Evolutionary conservation across 2,797 vertebrate species (phyloP).

Genomic region (Linurgus olivaceus): DNA sequence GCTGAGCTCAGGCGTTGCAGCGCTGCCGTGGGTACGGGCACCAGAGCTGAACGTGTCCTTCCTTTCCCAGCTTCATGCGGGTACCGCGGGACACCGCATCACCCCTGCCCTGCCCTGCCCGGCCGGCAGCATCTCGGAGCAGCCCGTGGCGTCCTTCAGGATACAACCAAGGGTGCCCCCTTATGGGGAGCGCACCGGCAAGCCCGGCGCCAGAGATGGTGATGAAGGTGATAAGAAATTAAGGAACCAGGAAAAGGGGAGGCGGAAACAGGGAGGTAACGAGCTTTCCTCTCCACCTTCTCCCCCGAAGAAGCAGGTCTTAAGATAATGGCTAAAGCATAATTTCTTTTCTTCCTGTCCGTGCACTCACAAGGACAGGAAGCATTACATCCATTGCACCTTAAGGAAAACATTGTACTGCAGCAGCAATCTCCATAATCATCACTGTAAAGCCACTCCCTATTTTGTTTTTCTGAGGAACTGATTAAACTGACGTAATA

Average conservation of each 20-base stretch:
- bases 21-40: rapidly evolving
- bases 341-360: neutral
- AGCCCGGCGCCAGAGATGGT: neutral
- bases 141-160: neutral
- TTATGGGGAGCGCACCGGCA: neutral
- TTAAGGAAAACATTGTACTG: neutral
- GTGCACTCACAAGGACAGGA: neutral
- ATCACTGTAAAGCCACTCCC: neutral
- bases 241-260: neutral
- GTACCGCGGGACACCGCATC: rapidly evolving
- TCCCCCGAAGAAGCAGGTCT: neutral
- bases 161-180: neutral
- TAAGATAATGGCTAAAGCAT: neutral
- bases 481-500: neutral
- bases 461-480: neutral
- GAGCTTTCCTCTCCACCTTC: neutral
- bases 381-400: neutral
- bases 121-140: neutral
- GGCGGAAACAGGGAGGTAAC: neutral
- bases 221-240: rapidly evolving
- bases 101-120: neutral
- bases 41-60: rapidly evolving
- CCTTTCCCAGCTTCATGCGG: neutral
- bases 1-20: rapidly evolving
- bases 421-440: neutral